phyloP scores from a whole-genome alignment of 2,113 vertebrate species.

The Campylomormyrus numenius region DNA sequence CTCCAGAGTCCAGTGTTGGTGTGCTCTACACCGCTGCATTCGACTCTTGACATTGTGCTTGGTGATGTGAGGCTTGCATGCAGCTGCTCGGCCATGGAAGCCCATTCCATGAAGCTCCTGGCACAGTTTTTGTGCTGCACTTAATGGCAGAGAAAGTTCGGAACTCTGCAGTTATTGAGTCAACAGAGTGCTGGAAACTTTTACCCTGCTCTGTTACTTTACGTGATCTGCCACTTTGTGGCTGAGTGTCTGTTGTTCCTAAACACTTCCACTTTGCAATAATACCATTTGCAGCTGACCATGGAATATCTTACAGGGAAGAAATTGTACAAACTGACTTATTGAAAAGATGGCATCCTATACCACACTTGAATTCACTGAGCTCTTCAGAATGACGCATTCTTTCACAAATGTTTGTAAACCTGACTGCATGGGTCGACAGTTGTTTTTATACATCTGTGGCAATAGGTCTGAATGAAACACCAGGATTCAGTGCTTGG shows the following conservation, averaged over 20 bases:
- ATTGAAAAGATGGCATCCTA: background rate
- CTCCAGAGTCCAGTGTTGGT: background rate
- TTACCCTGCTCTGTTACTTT: background rate
- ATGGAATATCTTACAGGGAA: background rate
- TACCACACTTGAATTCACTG: background rate
- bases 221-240: background rate
- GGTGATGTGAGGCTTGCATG: background rate
- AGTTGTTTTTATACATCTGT: background rate
- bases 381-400: background rate
- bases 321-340: background rate
- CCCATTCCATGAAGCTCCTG: background rate
- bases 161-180: background rate
- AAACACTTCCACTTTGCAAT: background rate
- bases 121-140: background rate
- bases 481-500: background rate
- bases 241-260: background rate
- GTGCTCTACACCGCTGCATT: background rate
- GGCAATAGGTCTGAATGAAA: background rate
- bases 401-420: background rate
- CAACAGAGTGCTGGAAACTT: background rate
- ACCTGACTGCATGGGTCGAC: background rate
- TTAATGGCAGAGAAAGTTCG: background rate
- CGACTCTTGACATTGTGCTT: background rate
- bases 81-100: background rate
- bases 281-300: background rate